phyloP scores from a whole-genome alignment of 1,140 invertebrate species.

The Zeugodacus cucurbitae region DNA sequence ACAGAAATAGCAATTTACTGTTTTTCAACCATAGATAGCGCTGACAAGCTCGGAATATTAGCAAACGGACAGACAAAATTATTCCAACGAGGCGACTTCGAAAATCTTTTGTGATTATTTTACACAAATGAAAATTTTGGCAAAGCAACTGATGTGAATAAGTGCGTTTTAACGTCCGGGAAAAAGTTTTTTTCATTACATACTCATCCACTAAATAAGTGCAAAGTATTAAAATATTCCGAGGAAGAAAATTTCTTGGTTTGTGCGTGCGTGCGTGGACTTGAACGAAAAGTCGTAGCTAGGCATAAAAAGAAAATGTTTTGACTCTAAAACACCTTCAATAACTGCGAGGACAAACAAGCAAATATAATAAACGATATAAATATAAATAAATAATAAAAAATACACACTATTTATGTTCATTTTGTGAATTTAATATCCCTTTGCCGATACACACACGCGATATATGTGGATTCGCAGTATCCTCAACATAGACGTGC shows the following conservation, averaged over 20 bases:
- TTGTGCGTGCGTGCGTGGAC: constrained; percentile 1
- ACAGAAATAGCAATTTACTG: constrained; percentile 33
- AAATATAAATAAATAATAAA: too few relatives aligned
- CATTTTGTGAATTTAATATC: not conserved
- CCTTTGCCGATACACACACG: not conserved
- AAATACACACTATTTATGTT: too few relatives aligned
- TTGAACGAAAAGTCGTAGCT: not conserved
- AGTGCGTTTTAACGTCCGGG: not conserved
- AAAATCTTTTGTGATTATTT: constrained; percentile 22
- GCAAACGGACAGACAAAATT: constrained; percentile 41
- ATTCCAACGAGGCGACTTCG: constrained; percentile 43
- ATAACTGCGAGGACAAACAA: constrained; percentile 33
- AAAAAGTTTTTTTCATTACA: not conserved
- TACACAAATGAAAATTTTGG: not conserved
- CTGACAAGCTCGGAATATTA: constrained; percentile 38
- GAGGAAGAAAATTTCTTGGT: not conserved
- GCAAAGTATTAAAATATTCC: not conserved
- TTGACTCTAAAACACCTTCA: constrained; percentile 16
- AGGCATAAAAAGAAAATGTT: constrained; percentile 26
- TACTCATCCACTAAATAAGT: not conserved
- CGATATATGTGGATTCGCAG: not conserved
- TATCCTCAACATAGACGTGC: not conserved
- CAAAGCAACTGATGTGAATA: not conserved
- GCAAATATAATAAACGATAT: not conserved
- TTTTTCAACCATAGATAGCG: not conserved